phyloP scores from a whole-genome alignment of 35 echinoderm and acorn worm species.

The Ophioderma brevispina region DNA sequence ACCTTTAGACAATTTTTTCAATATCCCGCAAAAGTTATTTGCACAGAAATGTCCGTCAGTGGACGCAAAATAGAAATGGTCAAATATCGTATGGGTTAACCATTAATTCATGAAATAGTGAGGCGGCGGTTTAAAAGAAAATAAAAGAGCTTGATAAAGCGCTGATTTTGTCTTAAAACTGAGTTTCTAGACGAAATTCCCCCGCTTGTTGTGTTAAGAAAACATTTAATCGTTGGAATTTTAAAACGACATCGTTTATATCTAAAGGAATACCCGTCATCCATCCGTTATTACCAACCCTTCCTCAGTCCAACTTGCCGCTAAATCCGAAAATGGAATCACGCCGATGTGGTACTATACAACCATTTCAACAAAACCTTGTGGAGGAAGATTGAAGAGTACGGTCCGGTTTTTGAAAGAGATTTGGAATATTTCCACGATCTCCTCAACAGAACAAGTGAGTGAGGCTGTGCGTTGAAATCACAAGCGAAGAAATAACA shows the following conservation, averaged over 20 bases:
- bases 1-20: slow-evolving; percentile 64
- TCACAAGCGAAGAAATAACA: background rate
- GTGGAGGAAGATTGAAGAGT: slow-evolving; percentile 51
- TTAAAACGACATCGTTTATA: slow-evolving; percentile 61
- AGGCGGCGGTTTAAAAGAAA: slow-evolving; percentile 4
- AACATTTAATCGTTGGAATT: slow-evolving; percentile 75
- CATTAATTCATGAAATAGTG: slow-evolving; percentile 18
- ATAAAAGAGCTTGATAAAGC: slow-evolving; percentile 39
- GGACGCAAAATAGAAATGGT: slow-evolving; percentile 41
- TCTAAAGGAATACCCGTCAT: slow-evolving; percentile 36
- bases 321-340: slow-evolving; percentile 14
- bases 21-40: slow-evolving; percentile 26
- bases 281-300: slow-evolving; percentile 34
- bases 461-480: slow-evolving; percentile 43
- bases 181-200: slow-evolving; percentile 77
- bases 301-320: background rate
- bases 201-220: slow-evolving; percentile 56
- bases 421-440: slow-evolving; percentile 34
- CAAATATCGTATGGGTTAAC: slow-evolving; percentile 71
- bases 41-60: slow-evolving; percentile 23
- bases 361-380: slow-evolving; percentile 60
- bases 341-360: slow-evolving; percentile 45
- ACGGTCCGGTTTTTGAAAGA: slow-evolving; percentile 44
- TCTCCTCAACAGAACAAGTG: background rate
- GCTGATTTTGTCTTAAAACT: slow-evolving; percentile 68